These are phyloP conservation scores for Lycaena phlaeas DNA, from an alignment of 2,888 invertebrate genomes.

Conservation along the genomic window DNA sequence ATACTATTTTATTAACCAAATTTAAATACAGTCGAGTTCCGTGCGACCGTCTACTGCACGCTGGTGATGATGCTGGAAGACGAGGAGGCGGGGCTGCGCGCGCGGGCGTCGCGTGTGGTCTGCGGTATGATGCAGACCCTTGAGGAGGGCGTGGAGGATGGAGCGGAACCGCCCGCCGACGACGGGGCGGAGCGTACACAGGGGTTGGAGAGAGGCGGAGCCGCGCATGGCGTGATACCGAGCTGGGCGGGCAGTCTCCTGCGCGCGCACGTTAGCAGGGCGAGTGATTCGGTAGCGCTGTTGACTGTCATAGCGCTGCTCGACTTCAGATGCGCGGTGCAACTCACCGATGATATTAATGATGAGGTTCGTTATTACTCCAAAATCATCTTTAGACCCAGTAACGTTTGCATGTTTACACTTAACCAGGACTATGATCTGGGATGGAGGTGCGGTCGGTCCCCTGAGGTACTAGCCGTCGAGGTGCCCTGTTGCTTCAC, in stretches of 20 bases:
- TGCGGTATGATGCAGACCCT: slow-evolving; percentile 11
- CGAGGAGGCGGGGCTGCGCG: slow-evolving; percentile 52
- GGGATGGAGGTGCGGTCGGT: too few species aligned
- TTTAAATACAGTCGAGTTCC: slow-evolving; percentile 42
- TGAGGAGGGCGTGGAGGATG: too few species aligned
- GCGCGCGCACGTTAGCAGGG: too few species aligned
- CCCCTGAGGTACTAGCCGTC: too few species aligned
- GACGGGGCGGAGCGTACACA: too few species aligned
- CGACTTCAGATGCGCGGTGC: slow-evolving; percentile 43
- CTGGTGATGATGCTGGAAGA: slow-evolving; percentile 68
- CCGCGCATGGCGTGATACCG: too few species aligned
- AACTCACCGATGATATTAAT: slow-evolving; percentile 34
- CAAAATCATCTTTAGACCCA: neutral
- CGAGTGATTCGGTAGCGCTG: slow-evolving; percentile 19
- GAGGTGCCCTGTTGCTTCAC: too few species aligned
- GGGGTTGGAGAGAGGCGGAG: too few species aligned
- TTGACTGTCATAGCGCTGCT: slow-evolving; percentile 36
- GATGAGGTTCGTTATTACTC: slow-evolving; percentile 35
- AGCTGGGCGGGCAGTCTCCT: too few species aligned
- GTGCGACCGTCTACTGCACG: slow-evolving; percentile 42
- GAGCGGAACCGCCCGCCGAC: too few species aligned
- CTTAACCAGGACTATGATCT: too few species aligned
- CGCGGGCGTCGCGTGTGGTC: slow-evolving; percentile 25
- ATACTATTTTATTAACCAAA: slow-evolving; percentile 11
- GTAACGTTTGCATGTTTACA: too few species aligned